phyloP scores from a whole-genome alignment of 1,140 invertebrate genomes.

The Ctenoplectra terminalis region DNA sequence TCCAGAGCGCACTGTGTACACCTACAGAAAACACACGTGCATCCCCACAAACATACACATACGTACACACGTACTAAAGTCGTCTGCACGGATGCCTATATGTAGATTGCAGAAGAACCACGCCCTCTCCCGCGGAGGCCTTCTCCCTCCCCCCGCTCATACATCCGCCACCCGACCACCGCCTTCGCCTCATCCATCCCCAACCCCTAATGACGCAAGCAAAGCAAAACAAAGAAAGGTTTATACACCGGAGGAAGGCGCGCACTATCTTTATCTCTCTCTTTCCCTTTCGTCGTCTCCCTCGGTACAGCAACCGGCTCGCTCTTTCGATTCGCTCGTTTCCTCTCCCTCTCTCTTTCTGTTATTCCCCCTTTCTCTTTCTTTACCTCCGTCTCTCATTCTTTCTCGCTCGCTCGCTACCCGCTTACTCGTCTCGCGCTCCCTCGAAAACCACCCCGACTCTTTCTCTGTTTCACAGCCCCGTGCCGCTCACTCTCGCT shows the following conservation, averaged over 20 bases:
- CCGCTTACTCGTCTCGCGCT: constrained; percentile 24
- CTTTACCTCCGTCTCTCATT: constrained; percentile 66
- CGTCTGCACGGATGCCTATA: constrained; percentile 73
- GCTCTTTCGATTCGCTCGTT: constrained; percentile 55
- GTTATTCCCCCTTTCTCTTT: constrained; percentile 41
- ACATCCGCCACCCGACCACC: constrained; percentile 51
- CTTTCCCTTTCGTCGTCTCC: constrained; percentile 2
- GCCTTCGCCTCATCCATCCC: constrained; percentile 71
- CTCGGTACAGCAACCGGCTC: constrained; percentile 25
- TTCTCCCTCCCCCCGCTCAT: constrained; percentile 36
- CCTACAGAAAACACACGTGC: constrained; percentile 57
- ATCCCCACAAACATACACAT: constrained; percentile 60
- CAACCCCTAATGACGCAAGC: constrained; percentile 82
- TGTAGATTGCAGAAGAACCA: constrained; percentile 80
- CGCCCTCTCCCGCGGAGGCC: constrained; percentile 73
- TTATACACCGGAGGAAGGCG: constrained; percentile 78
- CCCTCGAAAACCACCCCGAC: constrained; percentile 29
- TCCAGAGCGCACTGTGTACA: constrained; percentile 49
- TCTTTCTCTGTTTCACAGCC: constrained; percentile 70
- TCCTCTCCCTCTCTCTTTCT: constrained; percentile 46
- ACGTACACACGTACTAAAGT: constrained; percentile 67
- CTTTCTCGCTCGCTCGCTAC: constrained; percentile 43
- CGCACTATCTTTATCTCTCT: constrained; percentile 48
- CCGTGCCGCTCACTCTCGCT: constrained; percentile 61
- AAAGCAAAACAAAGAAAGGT: constrained; percentile 83